Evolutionary conservation across 2,797 vertebrate species (phyloP).

Genomic region (Lagorchestes hirsutus): DNA sequence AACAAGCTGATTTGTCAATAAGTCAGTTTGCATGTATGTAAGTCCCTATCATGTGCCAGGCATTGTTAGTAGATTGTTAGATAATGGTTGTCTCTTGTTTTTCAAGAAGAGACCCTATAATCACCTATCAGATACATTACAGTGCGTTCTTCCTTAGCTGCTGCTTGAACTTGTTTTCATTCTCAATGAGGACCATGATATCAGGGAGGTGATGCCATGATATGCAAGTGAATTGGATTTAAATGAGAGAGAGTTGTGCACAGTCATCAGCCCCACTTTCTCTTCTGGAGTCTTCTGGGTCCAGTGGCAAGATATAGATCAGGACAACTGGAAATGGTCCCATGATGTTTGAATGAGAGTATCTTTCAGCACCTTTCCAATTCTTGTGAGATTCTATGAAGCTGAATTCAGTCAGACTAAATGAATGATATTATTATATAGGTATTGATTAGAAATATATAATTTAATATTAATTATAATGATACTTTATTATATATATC

Average conservation of each 20-base stretch:
- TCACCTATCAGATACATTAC: not conserved
- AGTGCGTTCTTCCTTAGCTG: not conserved
- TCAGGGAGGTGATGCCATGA: no score
- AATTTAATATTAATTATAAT: not conserved
- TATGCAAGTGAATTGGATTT: no score
- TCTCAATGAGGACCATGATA: no score
- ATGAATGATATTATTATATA: not conserved
- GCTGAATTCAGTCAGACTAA: not conserved
- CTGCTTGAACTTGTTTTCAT: not conserved
- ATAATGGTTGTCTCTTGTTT: not conserved
- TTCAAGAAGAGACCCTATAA: not conserved
- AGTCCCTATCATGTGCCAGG: not conserved
- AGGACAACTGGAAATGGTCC: no score
- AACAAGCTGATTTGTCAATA: not conserved
- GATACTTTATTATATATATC: not conserved
- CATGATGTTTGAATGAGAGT: not conserved
- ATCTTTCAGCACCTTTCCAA: not conserved
- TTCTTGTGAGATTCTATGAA: not conserved
- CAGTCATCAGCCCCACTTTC: no score
- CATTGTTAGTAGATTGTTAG: not conserved
- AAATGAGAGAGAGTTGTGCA: no score
- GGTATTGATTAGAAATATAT: not conserved
- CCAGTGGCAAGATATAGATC: no score
- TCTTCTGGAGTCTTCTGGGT: no score
- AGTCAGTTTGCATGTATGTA: not conserved